These are phyloP conservation scores for Buathra laborator DNA, from an alignment of 2,888 invertebrate genomes.

Conservation along the genomic window DNA sequence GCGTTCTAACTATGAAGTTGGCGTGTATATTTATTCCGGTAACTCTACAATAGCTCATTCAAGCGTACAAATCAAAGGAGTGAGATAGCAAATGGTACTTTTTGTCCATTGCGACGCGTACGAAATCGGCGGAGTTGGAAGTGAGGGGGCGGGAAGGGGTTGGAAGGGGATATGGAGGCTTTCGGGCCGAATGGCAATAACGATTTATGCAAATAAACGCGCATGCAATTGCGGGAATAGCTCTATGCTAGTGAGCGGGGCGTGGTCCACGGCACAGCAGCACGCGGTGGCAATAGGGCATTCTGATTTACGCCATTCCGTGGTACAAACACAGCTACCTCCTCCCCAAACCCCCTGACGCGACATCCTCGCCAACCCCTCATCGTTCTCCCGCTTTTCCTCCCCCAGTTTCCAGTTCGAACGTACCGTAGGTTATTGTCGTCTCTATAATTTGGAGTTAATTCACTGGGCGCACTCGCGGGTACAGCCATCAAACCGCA, in stretches of 20 bases:
- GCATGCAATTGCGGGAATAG: conserved; percentile 50
- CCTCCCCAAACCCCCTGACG: not conserved
- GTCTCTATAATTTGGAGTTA: conserved; percentile 84
- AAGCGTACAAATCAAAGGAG: conserved; percentile 53
- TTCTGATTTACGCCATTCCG: conserved; percentile 81
- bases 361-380: conserved; percentile 27
- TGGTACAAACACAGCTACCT: conserved; percentile 33
- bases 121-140: not conserved
- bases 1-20: not conserved
- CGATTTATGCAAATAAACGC: conserved; percentile 76
- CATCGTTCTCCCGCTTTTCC: not conserved
- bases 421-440: conserved; percentile 80
- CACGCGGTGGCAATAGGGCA: conserved; percentile 72
- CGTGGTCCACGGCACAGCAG: conserved; percentile 57
- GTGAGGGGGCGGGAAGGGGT: not conserved
- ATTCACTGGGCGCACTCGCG: conserved; percentile 82
- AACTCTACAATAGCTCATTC: conserved; percentile 31
- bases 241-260: conserved; percentile 65
- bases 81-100: conserved; percentile 15
- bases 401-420: conserved; percentile 15
- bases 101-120: conserved; percentile 21
- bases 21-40: conserved; percentile 46
- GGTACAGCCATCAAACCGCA: conserved; percentile 84
- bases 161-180: conserved; percentile 11
- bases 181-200: conserved; percentile 65